A percentile compares a stretch with the other conserved stretches of the same genome.
phyloP scores from a whole-genome alignment of 2,888 invertebrate species.

The Phyto melanocephala region DNA sequence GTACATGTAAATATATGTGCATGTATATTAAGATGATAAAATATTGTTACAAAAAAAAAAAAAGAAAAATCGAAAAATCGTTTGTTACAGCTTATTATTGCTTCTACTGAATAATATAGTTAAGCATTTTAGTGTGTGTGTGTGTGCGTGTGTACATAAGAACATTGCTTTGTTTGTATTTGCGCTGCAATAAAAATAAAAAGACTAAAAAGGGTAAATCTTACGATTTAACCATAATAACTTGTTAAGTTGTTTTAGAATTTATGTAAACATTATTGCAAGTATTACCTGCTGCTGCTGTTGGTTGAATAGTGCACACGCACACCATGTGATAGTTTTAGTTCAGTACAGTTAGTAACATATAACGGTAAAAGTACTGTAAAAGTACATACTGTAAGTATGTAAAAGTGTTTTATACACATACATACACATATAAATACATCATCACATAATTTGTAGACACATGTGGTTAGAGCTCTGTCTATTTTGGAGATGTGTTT shows the following conservation, averaged over 20 bases:
- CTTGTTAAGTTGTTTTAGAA: slow-evolving; percentile 64
- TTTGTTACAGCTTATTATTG: slow-evolving; percentile 31
- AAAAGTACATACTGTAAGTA: no score
- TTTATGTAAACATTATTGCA: slow-evolving; percentile 65
- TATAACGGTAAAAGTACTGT: neutral
- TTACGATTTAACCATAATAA: slow-evolving; percentile 65
- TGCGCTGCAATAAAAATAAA: neutral
- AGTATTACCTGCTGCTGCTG: slow-evolving; percentile 51
- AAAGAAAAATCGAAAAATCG: slow-evolving; percentile 13
- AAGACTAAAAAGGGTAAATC: slow-evolving; percentile 28
- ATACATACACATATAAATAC: neutral
- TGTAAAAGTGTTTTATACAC: no score
- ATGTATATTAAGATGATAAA: slow-evolving; percentile 39
- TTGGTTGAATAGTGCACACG: neutral
- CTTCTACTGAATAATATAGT: neutral
- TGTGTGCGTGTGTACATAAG: neutral
- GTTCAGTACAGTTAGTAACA: slow-evolving; percentile 2
- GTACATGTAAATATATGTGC: neutral
- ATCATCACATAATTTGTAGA: neutral
- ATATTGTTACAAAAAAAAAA: slow-evolving; percentile 21
- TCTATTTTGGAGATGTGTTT: neutral
- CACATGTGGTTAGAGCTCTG: neutral
- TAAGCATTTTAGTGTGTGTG: neutral
- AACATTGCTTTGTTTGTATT: neutral
- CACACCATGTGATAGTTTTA: neutral